A percentile compares a stretch with the other conserved stretches of the same genome.
Evolutionary conservation across 2,888 invertebrate genomes (phyloP).

Genomic region (Latrodectus hesperus): DNA sequence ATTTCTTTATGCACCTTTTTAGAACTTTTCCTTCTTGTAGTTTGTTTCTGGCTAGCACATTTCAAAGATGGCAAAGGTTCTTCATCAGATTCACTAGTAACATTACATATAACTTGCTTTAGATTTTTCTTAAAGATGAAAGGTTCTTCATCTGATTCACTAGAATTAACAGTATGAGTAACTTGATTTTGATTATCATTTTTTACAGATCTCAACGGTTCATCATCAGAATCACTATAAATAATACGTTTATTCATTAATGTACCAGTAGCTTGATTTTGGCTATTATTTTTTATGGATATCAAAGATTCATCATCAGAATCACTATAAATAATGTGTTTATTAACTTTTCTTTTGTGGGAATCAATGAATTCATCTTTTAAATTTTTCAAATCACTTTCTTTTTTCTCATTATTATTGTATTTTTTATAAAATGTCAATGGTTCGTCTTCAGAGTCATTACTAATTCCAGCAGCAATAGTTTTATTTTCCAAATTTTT

Average conservation of each 20-base stretch:
- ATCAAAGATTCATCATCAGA: conserved; percentile 7
- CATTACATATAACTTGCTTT: neutral
- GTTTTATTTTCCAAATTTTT: neutral
- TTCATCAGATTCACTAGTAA: conserved; percentile 7
- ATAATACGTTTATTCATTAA: neutral
- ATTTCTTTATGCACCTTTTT: neutral
- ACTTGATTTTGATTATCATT: neutral
- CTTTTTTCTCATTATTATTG: neutral
- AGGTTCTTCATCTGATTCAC: conserved; percentile 15
- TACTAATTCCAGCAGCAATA: neutral
- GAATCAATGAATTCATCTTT: neutral
- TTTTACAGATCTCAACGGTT: neutral
- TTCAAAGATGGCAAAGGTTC: neutral
- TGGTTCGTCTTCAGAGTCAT: conserved; percentile 10
- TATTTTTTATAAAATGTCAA: neutral
- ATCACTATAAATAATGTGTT: neutral
- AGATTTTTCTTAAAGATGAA: neutral
- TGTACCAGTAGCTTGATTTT: neutral
- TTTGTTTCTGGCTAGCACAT: neutral
- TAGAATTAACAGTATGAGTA: neutral
- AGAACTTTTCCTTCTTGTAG: neutral
- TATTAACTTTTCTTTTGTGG: neutral
- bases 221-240: conserved; percentile 14
- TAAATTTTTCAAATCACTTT: conserved; percentile 1
- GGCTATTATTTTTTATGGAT: neutral